Conservation (phyloP, 2,888 invertebrate species). For the Dryadula phaetusa region DNA sequence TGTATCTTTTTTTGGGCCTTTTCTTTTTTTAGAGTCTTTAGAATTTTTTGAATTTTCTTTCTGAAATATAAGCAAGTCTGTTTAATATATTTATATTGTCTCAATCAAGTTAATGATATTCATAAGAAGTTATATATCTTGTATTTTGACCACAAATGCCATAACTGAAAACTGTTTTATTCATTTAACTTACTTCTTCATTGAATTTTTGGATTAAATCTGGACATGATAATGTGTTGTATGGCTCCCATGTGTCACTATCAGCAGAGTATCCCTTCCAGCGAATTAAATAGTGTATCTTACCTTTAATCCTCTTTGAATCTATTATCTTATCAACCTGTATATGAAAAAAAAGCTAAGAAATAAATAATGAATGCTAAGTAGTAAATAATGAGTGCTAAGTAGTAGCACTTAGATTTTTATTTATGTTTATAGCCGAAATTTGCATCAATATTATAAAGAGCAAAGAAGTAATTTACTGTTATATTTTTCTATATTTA, state of each 20-base stretch:
- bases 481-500: too few relatives aligned
- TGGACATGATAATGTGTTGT: constrained; percentile 87
- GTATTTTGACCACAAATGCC: constrained; percentile 1
- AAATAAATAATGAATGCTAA: too few relatives aligned
- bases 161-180: background rate
- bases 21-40: constrained; percentile 65
- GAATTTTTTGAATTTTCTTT: constrained; percentile 68
- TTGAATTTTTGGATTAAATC: constrained; percentile 84
- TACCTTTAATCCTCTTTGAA: constrained; percentile 87
- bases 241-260: constrained; percentile 91
- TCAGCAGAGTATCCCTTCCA: constrained; percentile 91
- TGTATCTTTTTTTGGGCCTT: constrained; percentile 56
- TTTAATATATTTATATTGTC: background rate
- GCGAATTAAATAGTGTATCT: constrained; percentile 88
- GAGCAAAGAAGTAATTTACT: too few relatives aligned
- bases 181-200: constrained; percentile 63
- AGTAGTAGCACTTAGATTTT: too few relatives aligned
- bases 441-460: too few relatives aligned
- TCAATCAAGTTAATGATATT: background rate
- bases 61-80: constrained; percentile 51
- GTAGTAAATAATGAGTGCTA: too few relatives aligned
- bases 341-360: constrained; percentile 43
- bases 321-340: constrained; percentile 89
- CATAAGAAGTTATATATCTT: too few relatives aligned
- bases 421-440: too few relatives aligned